Base-by-base conservation (phyloP, 2,113 vertebrate genomes). In the Actinemys pallida region DNA sequence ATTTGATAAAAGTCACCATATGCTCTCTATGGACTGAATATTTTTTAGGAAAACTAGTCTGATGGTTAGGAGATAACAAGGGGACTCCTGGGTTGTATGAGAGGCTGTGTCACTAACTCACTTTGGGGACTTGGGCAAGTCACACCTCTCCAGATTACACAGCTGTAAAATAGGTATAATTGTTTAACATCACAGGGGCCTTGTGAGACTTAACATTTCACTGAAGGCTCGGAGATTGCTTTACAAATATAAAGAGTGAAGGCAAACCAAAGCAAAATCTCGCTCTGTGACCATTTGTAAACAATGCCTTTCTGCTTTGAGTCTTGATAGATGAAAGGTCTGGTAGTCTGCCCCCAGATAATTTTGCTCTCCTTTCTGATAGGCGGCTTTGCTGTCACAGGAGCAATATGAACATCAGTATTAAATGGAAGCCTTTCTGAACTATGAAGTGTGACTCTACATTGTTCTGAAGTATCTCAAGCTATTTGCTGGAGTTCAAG, bases 321-420 rank as follows among this genome's bases (percentile, higher is more conserved):
- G 82, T 80, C 57, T 52, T 69, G n/a, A 12, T 14, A 10, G 29
- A 35, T 47, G 54, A 39, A 7, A 80, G 17, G 80, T 49, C 1
- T 1, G 5, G 0, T 16, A 45, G 45, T 53, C 29, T 53, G 19
- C 13, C 1, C 19, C 1, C 1, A 8, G 22, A 54, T 4, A 20
- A 35, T 69, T n/a, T 78, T 42, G 29, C n/a, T 69, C 59, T 39
- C n/a, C n/a, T 6, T 79, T 10, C 2, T 52, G 72, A 5, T 53
- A 13, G 35, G 45, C 13, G 12, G 31, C 35, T 42, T 78, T 86
- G 69, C 69, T 54, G 31, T 8, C 53, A 45, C 2, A 6, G 53
- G 27, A 86, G 49, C 79, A 24, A 25, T 52, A 45, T 82, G 5
- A 16, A 53, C 79, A 19, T 1, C 31, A 35, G n/a, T 72, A 53